Evolutionary conservation across 2,113 vertebrate species (phyloP).

Genomic region (Ptyas mucosa): DNA sequence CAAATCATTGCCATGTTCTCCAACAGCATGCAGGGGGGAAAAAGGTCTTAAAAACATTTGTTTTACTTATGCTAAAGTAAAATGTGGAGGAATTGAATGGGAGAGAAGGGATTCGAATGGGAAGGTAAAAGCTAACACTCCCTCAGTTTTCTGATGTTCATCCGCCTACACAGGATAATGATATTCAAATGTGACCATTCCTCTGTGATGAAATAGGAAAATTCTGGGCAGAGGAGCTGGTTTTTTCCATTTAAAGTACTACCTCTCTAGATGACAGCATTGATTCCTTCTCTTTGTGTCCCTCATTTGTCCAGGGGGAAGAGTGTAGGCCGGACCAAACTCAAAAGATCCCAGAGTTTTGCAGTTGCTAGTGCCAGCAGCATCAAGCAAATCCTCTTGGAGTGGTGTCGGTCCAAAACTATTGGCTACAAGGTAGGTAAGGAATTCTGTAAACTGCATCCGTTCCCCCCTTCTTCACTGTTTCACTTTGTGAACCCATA

Average conservation of each 20-base stretch:
- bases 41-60: background rate
- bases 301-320: conserved; percentile 70
- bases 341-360: conserved; percentile 92
- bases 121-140: background rate
- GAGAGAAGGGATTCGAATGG: background rate
- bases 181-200: background rate
- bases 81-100: background rate
- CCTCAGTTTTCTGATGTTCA: background rate
- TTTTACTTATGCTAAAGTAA: background rate
- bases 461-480: background rate
- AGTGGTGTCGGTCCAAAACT: conserved; percentile 96
- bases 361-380: conserved; percentile 86
- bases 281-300: background rate
- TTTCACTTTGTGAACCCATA: background rate
- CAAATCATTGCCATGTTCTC: background rate
- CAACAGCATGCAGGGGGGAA: background rate
- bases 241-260: too few relatives aligned
- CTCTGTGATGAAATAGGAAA: background rate
- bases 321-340: conserved; percentile 80
- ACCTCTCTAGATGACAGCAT: too few relatives aligned
- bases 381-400: conserved; percentile 91
- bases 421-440: conserved; percentile 86
- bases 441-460: background rate
- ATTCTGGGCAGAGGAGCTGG: background rate
- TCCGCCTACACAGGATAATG: background rate